Conservation (phyloP, 2,888 invertebrate genomes). For the Agrochola litura region DNA sequence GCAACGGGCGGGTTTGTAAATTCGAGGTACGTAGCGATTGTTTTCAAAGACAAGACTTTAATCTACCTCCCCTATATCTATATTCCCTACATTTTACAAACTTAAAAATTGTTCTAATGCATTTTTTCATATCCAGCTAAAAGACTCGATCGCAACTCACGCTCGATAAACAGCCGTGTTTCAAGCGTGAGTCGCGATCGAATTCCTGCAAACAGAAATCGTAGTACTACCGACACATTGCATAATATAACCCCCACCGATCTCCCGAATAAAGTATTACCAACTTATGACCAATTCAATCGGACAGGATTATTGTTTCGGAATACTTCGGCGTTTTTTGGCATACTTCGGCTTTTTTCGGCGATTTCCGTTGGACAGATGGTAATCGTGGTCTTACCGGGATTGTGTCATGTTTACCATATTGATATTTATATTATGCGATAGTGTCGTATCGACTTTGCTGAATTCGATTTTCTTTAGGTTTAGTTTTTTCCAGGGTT, state of each 20-base stretch:
- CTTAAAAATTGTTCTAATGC: neutral
- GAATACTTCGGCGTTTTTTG: constrained; percentile 55
- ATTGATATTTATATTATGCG: constrained; percentile 69
- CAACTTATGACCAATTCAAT: constrained; percentile 72
- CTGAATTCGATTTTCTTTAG: constrained; percentile 28
- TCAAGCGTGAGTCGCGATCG: neutral
- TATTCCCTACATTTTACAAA: neutral
- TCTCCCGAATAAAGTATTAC: constrained; percentile 68
- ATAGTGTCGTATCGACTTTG: constrained; percentile 35
- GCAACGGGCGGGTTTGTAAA: neutral
- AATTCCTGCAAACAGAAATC: neutral
- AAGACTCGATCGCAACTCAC: constrained; percentile 36
- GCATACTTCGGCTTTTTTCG: constrained; percentile 53
- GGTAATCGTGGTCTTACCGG: constrained; percentile 66
- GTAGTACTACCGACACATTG: constrained; percentile 60
- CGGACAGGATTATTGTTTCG: constrained; percentile 67
- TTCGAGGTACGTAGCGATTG: too few relatives aligned
- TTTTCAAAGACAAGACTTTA: neutral
- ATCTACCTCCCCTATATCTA: too few relatives aligned
- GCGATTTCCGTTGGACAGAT: constrained; percentile 57
- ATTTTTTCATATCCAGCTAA: neutral
- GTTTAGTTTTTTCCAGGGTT: neutral
- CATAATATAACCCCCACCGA: constrained; percentile 61
- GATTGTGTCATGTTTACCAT: constrained; percentile 63
- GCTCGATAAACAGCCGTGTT: neutral